Conservation (phyloP, 2,113 vertebrate species). For the Pseudopipra pipra region DNA sequence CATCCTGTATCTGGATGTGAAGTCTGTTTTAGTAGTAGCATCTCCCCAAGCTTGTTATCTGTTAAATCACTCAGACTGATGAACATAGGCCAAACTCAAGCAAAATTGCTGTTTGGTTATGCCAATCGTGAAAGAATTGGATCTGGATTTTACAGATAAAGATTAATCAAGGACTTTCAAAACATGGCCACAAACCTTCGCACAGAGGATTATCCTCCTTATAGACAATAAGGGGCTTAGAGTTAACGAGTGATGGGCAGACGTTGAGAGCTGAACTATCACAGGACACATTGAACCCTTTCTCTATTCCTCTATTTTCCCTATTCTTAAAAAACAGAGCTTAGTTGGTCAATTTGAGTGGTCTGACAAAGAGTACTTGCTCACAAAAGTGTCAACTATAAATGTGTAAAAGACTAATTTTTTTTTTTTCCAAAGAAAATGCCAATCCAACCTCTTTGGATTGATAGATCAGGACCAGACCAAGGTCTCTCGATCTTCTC, state of each 20-base stretch:
- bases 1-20: background rate
- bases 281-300: background rate
- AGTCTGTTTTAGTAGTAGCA: background rate
- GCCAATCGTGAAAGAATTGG: accelerated
- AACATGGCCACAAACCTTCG: background rate
- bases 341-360: background rate
- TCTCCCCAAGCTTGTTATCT: background rate
- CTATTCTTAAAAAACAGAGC: background rate
- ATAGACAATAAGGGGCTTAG: background rate
- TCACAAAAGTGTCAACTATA: background rate
- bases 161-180: background rate
- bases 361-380: background rate
- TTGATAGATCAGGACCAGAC: background rate
- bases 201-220: background rate
- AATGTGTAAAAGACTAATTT: background rate
- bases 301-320: background rate
- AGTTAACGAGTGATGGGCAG: background rate
- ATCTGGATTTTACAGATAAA: background rate
- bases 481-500: background rate
- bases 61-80: background rate
- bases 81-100: background rate
- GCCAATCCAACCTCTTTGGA: background rate
- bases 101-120: background rate
- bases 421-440: background rate
- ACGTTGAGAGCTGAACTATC: background rate